phyloP scores from a whole-genome alignment of 1,140 invertebrate genomes.

The Lordiphosa collinella region DNA sequence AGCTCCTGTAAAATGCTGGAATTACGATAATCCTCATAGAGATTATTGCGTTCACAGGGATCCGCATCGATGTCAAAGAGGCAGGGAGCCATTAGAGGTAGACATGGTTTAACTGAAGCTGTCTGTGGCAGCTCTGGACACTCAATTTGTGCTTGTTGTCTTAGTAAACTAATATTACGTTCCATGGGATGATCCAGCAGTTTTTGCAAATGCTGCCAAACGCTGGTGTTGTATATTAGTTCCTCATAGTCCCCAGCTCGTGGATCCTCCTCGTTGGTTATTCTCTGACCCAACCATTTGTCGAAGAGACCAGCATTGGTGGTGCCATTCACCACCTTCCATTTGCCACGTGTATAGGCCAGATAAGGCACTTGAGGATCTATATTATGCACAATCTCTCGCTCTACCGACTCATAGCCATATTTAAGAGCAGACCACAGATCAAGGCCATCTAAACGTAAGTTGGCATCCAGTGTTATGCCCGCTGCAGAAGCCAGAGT shows the following conservation, averaged over 20 bases:
- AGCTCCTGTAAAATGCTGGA: conserved; percentile 31
- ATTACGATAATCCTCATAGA: conserved; percentile 80
- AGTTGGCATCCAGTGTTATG: conserved; percentile 51
- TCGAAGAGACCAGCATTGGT: conserved; percentile 79
- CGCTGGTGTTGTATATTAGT: conserved; percentile 80
- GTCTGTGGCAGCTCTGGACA: conserved; percentile 52
- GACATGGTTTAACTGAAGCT: conserved; percentile 14
- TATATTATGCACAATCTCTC: conserved; percentile 87
- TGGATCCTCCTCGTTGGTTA: conserved; percentile 38
- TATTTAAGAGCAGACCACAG: conserved; percentile 84
- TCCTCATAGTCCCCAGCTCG: conserved; percentile 78
- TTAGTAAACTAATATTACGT: conserved; percentile 61
- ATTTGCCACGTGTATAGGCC: conserved; percentile 84
- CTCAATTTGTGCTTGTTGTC: conserved; percentile 80
- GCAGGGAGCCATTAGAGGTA: conserved; percentile 82
- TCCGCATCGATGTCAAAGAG: conserved; percentile 88
- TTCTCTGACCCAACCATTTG: conserved; percentile 79
- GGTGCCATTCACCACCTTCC: conserved; percentile 87
- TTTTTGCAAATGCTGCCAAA: conserved; percentile 52
- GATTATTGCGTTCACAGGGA: conserved; percentile 88
- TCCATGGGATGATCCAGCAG: conserved; percentile 31
- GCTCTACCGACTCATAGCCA: conserved; percentile 78
- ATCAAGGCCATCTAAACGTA: conserved; percentile 86
- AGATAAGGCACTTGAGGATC: conserved; percentile 84
- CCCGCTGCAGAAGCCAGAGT: conserved; percentile 86